These are phyloP conservation scores for Himantopus leucocephalus DNA, from an alignment of 2,113 vertebrate species.

Conservation along the genomic window DNA sequence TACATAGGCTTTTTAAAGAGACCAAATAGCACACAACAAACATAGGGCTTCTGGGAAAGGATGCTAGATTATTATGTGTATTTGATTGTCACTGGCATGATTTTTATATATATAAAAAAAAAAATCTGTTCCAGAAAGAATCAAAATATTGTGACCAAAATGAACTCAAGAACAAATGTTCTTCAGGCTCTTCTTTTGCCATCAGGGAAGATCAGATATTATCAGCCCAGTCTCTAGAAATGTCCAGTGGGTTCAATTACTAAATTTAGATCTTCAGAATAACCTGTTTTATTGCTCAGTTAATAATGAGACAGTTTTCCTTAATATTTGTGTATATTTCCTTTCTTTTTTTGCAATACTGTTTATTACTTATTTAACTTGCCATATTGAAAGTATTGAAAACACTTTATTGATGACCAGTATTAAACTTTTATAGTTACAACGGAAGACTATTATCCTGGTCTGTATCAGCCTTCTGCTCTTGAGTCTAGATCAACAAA, in stretches of 20 bases:
- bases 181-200: not conserved
- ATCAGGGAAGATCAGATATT: not conserved
- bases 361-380: not conserved
- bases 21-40: not conserved
- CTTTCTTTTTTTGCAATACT: not conserved
- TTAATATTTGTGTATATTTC: not conserved
- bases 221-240: not conserved
- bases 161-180: not conserved
- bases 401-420: not conserved
- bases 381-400: not conserved
- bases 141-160: not conserved
- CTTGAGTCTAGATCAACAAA: not conserved
- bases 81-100: not conserved
- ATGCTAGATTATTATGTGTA: not conserved
- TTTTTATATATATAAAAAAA: not conserved
- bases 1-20: not conserved
- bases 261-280: not conserved
- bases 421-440: not conserved
- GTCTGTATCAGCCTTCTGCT: not conserved
- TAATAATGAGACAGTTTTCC: not conserved
- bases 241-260: not conserved
- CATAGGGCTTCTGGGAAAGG: not conserved
- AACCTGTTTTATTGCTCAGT: not conserved
- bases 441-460: not conserved
- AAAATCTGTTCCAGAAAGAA: not conserved